These are phyloP conservation scores for Zaprionus bogoriensis DNA, from an alignment of 2,888 invertebrate species.

Conservation along the genomic window DNA sequence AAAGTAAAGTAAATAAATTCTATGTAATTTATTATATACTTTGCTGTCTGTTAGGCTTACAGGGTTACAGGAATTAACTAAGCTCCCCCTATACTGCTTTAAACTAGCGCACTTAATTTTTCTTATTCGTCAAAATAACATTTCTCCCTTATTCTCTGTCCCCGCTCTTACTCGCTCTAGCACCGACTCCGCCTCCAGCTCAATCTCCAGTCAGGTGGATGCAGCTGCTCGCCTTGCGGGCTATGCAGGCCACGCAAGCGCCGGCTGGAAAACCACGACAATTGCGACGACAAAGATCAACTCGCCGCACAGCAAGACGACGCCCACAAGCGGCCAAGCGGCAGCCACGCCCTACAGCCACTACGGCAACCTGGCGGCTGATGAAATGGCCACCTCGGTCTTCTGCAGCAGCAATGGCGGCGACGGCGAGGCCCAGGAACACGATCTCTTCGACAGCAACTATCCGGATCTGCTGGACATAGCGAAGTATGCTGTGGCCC, in stretches of 20 bases:
- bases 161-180: conserved; percentile 41
- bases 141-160: too few relatives aligned
- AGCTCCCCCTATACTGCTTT: too few relatives aligned
- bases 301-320: conserved; percentile 72
- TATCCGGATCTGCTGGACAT: conserved; percentile 82
- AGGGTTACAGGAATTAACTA: too few relatives aligned
- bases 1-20: too few relatives aligned
- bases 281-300: conserved; percentile 80
- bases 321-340: not conserved
- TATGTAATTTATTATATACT: too few relatives aligned
- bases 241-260: conserved; percentile 56
- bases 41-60: too few relatives aligned
- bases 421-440: conserved; percentile 81
- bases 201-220: conserved; percentile 84
- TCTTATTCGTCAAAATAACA: not conserved
- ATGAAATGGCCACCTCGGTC: conserved; percentile 79
- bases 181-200: conserved; percentile 85
- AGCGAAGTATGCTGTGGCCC: conserved; percentile 81
- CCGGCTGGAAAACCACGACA: conserved; percentile 75
- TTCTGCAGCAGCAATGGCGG: conserved; percentile 81
- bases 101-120: too few relatives aligned
- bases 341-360: conserved; percentile 37
- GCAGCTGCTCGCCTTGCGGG: conserved; percentile 79
- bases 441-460: conserved; percentile 82
- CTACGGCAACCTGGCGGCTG: conserved; percentile 59